A percentile compares a stretch with the other conserved stretches of the same genome.
These are phyloP conservation scores for Himantopus leucocephalus DNA, from an alignment of 2,113 vertebrate genomes.

Conservation along the genomic window DNA sequence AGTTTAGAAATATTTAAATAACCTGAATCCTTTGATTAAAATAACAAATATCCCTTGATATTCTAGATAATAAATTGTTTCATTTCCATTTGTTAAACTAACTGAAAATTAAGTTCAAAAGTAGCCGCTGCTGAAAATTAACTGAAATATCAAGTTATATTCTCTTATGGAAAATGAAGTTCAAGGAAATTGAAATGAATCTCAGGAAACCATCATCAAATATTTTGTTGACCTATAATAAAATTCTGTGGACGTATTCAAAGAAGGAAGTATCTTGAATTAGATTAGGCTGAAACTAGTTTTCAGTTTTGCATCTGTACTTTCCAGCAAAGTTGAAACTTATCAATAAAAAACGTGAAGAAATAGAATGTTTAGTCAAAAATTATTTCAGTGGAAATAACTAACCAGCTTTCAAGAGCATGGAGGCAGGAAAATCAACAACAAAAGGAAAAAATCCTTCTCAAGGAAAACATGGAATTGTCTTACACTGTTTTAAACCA, in stretches of 20 bases:
- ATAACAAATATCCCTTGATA: not conserved
- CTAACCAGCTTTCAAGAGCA: not conserved
- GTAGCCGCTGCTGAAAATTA: not conserved
- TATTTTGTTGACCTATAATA: not conserved
- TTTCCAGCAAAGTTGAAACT: not conserved
- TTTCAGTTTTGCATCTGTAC: not conserved
- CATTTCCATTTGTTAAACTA: not conserved
- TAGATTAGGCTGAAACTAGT: not conserved
- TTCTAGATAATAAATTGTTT: not conserved
- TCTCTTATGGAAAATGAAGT: not conserved
- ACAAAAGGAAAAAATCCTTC: not conserved
- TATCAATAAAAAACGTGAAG: not conserved
- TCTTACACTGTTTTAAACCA: conserved; percentile 19
- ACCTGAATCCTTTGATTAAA: not conserved
- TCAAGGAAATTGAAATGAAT: not conserved
- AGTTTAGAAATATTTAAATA: not conserved
- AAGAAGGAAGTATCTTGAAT: not conserved
- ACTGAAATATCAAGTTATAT: not conserved
- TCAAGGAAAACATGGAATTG: not conserved
- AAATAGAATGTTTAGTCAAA: not conserved
- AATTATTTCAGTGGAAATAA: not conserved
- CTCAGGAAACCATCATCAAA: not conserved
- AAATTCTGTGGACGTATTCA: not conserved
- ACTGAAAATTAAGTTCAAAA: not conserved
- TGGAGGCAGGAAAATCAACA: not conserved